These are phyloP conservation scores for Toxotes lorentzi DNA, from an alignment of 2,797 vertebrate species.

Conservation along the genomic window DNA sequence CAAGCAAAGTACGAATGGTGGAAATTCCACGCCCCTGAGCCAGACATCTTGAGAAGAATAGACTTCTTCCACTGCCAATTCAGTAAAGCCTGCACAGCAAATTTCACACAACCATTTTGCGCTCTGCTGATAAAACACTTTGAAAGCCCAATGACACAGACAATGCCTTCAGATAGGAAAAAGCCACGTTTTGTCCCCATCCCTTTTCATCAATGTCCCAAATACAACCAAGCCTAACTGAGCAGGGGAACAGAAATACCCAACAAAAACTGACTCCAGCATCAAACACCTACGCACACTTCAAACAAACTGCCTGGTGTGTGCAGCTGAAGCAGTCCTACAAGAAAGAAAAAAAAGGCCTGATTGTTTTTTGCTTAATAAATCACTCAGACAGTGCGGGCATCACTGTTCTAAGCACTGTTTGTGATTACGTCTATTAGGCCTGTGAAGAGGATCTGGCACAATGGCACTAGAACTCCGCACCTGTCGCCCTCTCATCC, in stretches of 20 bases:
- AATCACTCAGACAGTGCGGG: constrained; percentile 36
- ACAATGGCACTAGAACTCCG: constrained; percentile 59
- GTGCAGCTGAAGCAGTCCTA: constrained; percentile 1
- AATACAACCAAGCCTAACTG: constrained; percentile 65
- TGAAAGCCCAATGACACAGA: constrained; percentile 78
- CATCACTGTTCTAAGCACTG: constrained; percentile 29
- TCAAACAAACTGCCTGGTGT: constrained; percentile 38
- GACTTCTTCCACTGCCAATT: constrained; percentile 69
- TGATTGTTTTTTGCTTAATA: constrained; percentile 26
- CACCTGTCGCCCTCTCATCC: constrained; percentile 68
- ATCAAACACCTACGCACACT: constrained; percentile 41
- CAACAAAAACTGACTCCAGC: constrained; percentile 48
- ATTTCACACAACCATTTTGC: constrained; percentile 81
- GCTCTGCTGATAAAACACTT: constrained; percentile 82
- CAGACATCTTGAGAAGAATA: constrained; percentile 79
- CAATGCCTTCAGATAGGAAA: constrained; percentile 76
- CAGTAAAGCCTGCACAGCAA: constrained; percentile 77
- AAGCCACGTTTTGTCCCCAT: constrained; percentile 70
- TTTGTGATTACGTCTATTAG: constrained; percentile 61
- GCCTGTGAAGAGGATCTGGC: constrained; percentile 49
- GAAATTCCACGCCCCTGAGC: constrained; percentile 71
- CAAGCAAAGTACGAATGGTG: constrained; percentile 57
- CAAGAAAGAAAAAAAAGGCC: constrained; percentile 19
- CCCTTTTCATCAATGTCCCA: constrained; percentile 76
- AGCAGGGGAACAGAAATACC: constrained; percentile 50